These are phyloP conservation scores for Hyalella azteca DNA, from an alignment of 2,888 invertebrate species.

Conservation along the genomic window DNA sequence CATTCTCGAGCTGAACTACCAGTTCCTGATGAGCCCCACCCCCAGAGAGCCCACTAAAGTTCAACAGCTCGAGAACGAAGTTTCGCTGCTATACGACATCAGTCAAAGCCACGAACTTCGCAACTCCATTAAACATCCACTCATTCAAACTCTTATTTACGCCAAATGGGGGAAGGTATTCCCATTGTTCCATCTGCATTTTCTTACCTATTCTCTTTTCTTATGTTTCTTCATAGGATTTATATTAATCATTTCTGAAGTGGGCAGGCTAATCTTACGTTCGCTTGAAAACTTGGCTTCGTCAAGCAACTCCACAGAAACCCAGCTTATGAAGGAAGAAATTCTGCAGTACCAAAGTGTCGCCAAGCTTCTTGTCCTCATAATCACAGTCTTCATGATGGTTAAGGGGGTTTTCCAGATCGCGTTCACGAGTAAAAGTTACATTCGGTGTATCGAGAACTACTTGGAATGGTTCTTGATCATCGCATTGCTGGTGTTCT, in stretches of 20 bases:
- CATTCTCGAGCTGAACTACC: constrained; percentile 48
- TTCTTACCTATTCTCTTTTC: constrained; percentile 46
- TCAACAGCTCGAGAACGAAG: constrained; percentile 38
- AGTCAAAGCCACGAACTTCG: constrained; percentile 44
- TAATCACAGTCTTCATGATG: constrained; percentile 45
- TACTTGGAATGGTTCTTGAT: constrained; percentile 50
- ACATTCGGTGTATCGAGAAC: constrained; percentile 51
- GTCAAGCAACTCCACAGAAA: constrained; percentile 18
- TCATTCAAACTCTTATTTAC: constrained; percentile 50
- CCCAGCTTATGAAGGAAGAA: constrained; percentile 17
- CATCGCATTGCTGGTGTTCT: constrained; percentile 43
- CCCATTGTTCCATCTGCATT: constrained; percentile 44
- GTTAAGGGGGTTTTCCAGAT: constrained; percentile 49
- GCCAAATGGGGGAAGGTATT: constrained; percentile 56
- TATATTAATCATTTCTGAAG: constrained; percentile 45
- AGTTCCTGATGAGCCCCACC: constrained; percentile 49
- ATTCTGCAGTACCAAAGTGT: background rate
- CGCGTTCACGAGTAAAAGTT: constrained; percentile 24
- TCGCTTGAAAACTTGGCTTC: constrained; percentile 26
- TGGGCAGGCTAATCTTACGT: constrained; percentile 44
- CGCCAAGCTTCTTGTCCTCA: constrained; percentile 44
- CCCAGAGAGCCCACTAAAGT: background rate
- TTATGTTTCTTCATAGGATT: constrained; percentile 48
- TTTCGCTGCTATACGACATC: constrained; percentile 49
- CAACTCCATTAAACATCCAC: constrained; percentile 49